These are phyloP conservation scores for Drosophila lacicola DNA, from an alignment of 2,888 invertebrate genomes.

Conservation along the genomic window DNA sequence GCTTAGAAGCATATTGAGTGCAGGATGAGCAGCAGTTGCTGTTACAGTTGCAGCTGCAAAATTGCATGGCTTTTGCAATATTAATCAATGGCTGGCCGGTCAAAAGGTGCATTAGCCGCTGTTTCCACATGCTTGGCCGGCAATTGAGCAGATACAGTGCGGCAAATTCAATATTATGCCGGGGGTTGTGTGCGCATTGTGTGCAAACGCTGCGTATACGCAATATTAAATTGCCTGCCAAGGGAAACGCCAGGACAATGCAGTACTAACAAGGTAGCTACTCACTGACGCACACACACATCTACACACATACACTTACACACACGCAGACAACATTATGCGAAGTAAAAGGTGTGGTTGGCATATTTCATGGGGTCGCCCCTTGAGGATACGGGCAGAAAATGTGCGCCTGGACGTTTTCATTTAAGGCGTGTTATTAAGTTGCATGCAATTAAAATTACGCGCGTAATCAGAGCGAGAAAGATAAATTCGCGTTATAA, in stretches of 20 bases:
- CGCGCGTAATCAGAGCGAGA: constrained; percentile 80
- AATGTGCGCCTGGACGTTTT: constrained; percentile 26
- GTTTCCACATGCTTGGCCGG: constrained; percentile 34
- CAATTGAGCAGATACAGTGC: constrained; percentile 36
- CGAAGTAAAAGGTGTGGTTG: constrained; percentile 45
- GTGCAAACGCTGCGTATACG: constrained; percentile 57
- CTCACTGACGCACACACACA: constrained; percentile 6
- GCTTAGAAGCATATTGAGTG: constrained; percentile 20
- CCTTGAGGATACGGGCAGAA: constrained; percentile 14
- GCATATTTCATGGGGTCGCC: constrained; percentile 30
- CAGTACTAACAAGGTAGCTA: constrained; percentile 38
- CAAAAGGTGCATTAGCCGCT: constrained; percentile 53
- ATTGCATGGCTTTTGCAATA: constrained; percentile 47
- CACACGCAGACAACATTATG: constrained; percentile 14
- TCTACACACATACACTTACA: background rate
- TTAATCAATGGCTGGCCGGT: constrained; percentile 60
- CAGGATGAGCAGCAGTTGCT: background rate
- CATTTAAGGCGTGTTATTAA: constrained; percentile 70
- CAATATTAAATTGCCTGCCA: constrained; percentile 39
- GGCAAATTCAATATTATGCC: constrained; percentile 44
- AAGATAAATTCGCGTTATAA: constrained; percentile 78
- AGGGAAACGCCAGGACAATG: constrained; percentile 37
- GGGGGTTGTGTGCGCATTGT: constrained; percentile 30
- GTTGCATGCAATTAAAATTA: constrained; percentile 80
- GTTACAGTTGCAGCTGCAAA: constrained; percentile 14